Evolutionary conservation across 2,113 vertebrate genomes (phyloP).

Genomic region (Kryptolebias marmoratus): DNA sequence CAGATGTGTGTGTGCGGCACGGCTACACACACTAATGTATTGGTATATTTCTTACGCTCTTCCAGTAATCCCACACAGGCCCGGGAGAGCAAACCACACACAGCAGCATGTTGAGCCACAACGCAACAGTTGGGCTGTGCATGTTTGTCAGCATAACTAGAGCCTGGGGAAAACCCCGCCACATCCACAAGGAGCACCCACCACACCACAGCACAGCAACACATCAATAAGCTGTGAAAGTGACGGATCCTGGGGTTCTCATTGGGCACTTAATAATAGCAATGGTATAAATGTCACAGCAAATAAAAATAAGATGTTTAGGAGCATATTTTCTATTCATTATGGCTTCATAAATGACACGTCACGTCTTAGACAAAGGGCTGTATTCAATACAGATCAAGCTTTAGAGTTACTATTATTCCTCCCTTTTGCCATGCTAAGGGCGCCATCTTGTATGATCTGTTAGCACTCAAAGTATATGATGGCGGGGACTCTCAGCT

Average conservation of each 20-base stretch:
- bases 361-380: background rate
- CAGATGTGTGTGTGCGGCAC: conserved; percentile 4
- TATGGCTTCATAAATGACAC: background rate
- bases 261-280: background rate
- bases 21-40: conserved; percentile 22
- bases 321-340: background rate
- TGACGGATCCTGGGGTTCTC: background rate
- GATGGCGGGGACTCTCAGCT: too few species aligned
- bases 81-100: conserved; percentile 51
- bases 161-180: conserved; percentile 70
- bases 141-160: conserved; percentile 55
- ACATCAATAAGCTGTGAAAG: conserved; percentile 28
- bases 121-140: conserved; percentile 41
- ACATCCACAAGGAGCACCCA: conserved; percentile 66
- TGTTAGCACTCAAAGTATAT: too few species aligned
- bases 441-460: too few species aligned
- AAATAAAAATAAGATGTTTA: background rate
- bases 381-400: too few species aligned
- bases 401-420: too few species aligned
- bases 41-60: conserved; percentile 50
- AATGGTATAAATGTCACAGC: background rate
- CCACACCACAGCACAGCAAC: conserved; percentile 5
- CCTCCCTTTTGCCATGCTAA: too few species aligned
- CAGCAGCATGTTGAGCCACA: conserved; percentile 43
- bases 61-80: conserved; percentile 45